Evolutionary conservation across 2,113 vertebrate genomes (phyloP), one percentile per base, ranked within the genome.

Genomic region (Rhizomys pruinosus): DNA sequence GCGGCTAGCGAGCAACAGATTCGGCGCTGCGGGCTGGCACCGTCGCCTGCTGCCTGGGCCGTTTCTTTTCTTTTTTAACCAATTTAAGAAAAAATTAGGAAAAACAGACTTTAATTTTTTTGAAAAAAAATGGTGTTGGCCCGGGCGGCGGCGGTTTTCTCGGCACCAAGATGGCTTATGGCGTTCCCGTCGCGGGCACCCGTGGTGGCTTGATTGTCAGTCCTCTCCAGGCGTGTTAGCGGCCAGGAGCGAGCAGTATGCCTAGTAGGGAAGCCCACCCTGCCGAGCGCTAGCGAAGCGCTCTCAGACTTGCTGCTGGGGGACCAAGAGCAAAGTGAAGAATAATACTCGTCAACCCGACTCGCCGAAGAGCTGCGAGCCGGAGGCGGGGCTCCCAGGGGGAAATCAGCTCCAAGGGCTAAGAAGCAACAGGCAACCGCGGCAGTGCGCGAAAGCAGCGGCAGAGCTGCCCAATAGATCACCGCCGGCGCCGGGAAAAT

Each of bases 401-500:
- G 63, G 90, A 64, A 52, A 64, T 52, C 88, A 22, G 86, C 87
- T 61, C 73, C 52, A 47, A 32, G 82, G 37, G 86, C 76, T 93
- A 94, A 79, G 61, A n/a, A 92, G 87, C 76, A 74, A 68, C 74
- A 82, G 92, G 63, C 88, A 84, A 86, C 91, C 87, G 68, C 92
- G 84, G n/a, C 90, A 93, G 93, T 66, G 72, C 95, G 64, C n/a
- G n/a, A n/a, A n/a, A n/a, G n/a, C n/a, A n/a, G 93, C 90, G 73
- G 90, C 90, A 90, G 80, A 84, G 86, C 73, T 84, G 95, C 76
- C 94, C 95, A n/a, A n/a, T n/a, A n/a, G 73, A 52, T 63, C 77
- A 87, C 89, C 52, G 93, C 91, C 93, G 37, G n/a, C 92, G 95
- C 96, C 91, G 94, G 98, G 97, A 98, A 98, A 94, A 99, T 99